Base-by-base conservation (phyloP, 2,113 vertebrate genomes). In the Furnarius figulus region DNA sequence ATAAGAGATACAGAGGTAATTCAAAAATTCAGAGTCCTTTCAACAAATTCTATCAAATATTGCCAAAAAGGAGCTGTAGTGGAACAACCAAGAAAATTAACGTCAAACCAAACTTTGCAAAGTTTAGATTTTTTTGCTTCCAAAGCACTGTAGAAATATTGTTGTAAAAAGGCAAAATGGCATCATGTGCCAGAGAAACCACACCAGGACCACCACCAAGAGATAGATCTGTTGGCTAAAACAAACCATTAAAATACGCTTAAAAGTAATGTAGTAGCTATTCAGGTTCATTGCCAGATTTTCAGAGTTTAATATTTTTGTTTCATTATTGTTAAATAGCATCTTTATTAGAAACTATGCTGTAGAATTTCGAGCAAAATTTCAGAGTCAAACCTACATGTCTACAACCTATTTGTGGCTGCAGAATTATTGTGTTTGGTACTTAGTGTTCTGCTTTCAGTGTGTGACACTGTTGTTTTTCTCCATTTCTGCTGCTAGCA, bases 341-440 rank as follows among this genome's bases (percentile, higher is more conserved):
- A 27, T 17, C 10, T 77, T 87, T 70, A 55, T 70, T 58, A 86
- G 23, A 31, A 47, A 27, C 6, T n/a, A 2, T 59, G 14, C 47
- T 76, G 5, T 44, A 73, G 75, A 35, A 40, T 70, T 82, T 55
- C 46, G 37, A 72, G 53, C 19, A 87, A 76, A 87, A 53, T 40
- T 13, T 75, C 37, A 11, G 23, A 58, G 12, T 47, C 0, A 0
- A 31, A 28, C 13, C 12, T 31, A 8, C 2, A 3, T 25, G 5
- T 44, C 35, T 31, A 27, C 10, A 58, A 40, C 10, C 15, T 49
- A 28, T 37, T 58, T 70, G 13, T 22, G 18, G 5, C n/a, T 91
- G 30, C 2, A 17, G 31, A 55, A 74, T 56, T 77, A 28, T 44
- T 67, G 5, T n/a, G 11, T 76, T 40, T 58, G 12, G 13, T 79